phyloP scores from a whole-genome alignment of 2,797 vertebrate genomes.

The Margarornis squamiger region DNA sequence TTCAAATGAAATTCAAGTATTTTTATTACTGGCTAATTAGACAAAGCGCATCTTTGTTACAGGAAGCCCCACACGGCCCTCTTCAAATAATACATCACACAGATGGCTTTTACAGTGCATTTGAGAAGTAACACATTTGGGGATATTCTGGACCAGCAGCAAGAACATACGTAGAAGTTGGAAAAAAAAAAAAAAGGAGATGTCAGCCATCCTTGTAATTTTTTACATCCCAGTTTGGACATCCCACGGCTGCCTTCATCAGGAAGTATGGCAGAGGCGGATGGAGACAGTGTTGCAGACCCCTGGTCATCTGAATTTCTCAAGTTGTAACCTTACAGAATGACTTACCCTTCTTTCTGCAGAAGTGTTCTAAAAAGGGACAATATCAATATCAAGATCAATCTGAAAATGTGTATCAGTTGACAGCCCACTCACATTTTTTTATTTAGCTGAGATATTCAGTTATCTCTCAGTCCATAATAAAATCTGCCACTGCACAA shows the following conservation, averaged over 20 bases:
- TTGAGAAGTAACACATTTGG: background rate
- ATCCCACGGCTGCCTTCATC: accelerated
- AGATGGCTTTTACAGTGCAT: background rate
- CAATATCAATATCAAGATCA: background rate
- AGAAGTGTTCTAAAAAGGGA: background rate
- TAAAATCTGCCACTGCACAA: background rate
- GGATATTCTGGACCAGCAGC: background rate
- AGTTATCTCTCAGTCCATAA: background rate
- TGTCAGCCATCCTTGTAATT: background rate
- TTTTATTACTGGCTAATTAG: background rate
- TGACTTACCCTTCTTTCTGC: background rate
- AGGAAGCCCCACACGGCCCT: background rate
- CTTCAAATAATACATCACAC: background rate
- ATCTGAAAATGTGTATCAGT: background rate
- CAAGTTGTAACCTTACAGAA: background rate
- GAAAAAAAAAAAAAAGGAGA: background rate
- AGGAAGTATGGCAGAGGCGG: background rate
- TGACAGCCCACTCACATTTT: background rate
- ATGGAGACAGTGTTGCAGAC: background rate
- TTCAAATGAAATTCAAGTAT: background rate
- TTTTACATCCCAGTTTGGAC: background rate
- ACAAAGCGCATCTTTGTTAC: background rate
- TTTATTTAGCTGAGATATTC: background rate
- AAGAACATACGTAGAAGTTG: background rate
- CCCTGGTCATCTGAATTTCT: background rate